These are phyloP conservation scores for Hipposideros armiger DNA, from an alignment of 2,113 vertebrate species.

Conservation along the genomic window DNA sequence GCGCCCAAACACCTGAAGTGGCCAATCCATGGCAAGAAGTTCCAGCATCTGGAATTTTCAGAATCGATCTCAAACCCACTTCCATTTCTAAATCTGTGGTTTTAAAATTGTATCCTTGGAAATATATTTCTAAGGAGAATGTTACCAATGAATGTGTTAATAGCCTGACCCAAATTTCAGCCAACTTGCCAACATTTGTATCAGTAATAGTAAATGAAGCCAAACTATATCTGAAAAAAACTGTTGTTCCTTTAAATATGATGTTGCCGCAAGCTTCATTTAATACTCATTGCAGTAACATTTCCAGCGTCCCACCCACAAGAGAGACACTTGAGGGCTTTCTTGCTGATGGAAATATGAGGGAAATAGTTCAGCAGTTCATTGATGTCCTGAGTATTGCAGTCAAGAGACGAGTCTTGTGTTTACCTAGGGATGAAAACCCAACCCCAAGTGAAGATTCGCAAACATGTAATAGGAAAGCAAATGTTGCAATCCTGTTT, in stretches of 20 bases:
- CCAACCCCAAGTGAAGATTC: neutral
- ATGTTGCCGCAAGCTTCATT: conserved; percentile 66
- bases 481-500: conserved; percentile 93
- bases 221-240: conserved; percentile 85
- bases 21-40: conserved; percentile 92
- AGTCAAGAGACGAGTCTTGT: conserved; percentile 90
- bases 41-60: conserved; percentile 93
- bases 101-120: conserved; percentile 93
- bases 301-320: conserved; percentile 9
- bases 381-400: conserved; percentile 90
- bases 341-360: conserved; percentile 83
- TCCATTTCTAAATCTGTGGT: conserved; percentile 78
- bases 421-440: conserved; percentile 80
- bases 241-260: conserved; percentile 91
- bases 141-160: conserved; percentile 50
- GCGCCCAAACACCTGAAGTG: conserved; percentile 57
- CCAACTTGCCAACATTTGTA: conserved; percentile 85
- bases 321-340: conserved; percentile 86
- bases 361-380: conserved; percentile 86
- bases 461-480: conserved; percentile 50
- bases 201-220: conserved; percentile 82
- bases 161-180: conserved; percentile 70
- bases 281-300: neutral
- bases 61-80: conserved; percentile 89
- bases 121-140: conserved; percentile 59